Evolutionary conservation across 1,140 invertebrate species (phyloP), one percentile per base, ranked within the genome.

Genomic region (Melipona quadrifasciata): DNA sequence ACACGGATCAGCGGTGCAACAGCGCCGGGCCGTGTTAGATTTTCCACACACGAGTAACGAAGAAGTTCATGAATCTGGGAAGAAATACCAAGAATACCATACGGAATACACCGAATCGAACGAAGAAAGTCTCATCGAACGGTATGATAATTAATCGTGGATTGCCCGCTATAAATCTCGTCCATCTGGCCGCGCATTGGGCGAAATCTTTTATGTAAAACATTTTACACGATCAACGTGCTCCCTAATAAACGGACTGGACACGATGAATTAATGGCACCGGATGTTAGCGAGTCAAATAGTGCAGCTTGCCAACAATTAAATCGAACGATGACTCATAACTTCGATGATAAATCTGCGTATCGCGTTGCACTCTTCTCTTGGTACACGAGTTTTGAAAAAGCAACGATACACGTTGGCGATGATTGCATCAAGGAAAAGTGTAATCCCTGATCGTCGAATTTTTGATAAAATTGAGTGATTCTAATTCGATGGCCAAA

Each of bases 141-240:
- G 78, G 86, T 67, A 79, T 71, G 86, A 82, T 88, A 89, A 89
- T 89, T 89, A 89, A 89, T 89, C 83, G 87, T 64, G 47, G 80
- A 65, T 61, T 65, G 53, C 21, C 64, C 61, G 67, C 65, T 34
- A 83, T 89, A 89, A 88, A 89, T 88, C 87, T 82, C 65, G 39
- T 16, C 57, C 74, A 84, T 80, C 80, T 65, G 55, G 47, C 58
- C 53, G 55, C 65, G 85, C 80, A 86, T 89, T 88, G 77, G 86
- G 80, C 86, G 83, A 73, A 75, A 80, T 73, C 70, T 88, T 89
- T 86, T 77, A 73, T 77, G 79, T 64, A 61, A 74, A 88, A 82
- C 57, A 70, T 61, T 87, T 88, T 82, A 71, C 84, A 82, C 84
- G 80, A 86, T 86, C 87, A 86, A 85, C 77, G 76, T 57, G 71